A percentile compares a stretch with the other conserved stretches of the same genome.
These are phyloP conservation scores for Lagopus muta DNA, from an alignment of 2,113 vertebrate genomes.

Conservation along the genomic window DNA sequence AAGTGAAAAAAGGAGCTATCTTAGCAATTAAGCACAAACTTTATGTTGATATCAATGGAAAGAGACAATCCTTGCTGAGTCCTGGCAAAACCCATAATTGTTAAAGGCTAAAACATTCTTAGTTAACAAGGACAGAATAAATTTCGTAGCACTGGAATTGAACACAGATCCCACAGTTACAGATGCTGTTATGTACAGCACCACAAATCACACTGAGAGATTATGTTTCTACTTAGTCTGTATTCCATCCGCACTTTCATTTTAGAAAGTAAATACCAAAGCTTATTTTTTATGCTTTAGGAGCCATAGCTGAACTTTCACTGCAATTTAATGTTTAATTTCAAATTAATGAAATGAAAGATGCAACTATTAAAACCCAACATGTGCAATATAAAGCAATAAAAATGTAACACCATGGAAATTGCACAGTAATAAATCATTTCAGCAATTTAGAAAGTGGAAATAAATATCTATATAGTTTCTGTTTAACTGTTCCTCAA, in stretches of 20 bases:
- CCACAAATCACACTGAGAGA: not conserved
- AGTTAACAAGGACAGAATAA: not conserved
- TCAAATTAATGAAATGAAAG: slow-evolving; percentile 71
- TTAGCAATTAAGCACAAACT: not conserved
- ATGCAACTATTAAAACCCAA: slow-evolving; percentile 68
- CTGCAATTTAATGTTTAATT: slow-evolving; percentile 72
- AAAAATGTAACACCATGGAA: slow-evolving; percentile 59
- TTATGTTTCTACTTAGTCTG: not conserved
- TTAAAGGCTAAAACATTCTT: not conserved
- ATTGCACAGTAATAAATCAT: slow-evolving; percentile 55
- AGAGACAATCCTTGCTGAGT: not conserved
- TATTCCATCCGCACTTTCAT: not conserved
- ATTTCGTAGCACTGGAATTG: not conserved
- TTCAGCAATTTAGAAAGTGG: slow-evolving; percentile 26
- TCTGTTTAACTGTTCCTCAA: slow-evolving; percentile 58
- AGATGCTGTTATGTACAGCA: not conserved
- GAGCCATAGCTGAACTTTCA: slow-evolving; percentile 40
- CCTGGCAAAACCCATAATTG: not conserved
- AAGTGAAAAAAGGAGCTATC: not conserved
- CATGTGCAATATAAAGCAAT: slow-evolving; percentile 57
- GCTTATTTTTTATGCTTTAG: slow-evolving; percentile 52
- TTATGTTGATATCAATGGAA: not conserved
- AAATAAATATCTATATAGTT: slow-evolving; percentile 52
- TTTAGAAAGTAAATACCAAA: slow-evolving; percentile 2
- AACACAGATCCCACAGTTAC: not conserved